phyloP scores from a whole-genome alignment of 2,113 vertebrate species.

The Odobenus rosmarus region DNA sequence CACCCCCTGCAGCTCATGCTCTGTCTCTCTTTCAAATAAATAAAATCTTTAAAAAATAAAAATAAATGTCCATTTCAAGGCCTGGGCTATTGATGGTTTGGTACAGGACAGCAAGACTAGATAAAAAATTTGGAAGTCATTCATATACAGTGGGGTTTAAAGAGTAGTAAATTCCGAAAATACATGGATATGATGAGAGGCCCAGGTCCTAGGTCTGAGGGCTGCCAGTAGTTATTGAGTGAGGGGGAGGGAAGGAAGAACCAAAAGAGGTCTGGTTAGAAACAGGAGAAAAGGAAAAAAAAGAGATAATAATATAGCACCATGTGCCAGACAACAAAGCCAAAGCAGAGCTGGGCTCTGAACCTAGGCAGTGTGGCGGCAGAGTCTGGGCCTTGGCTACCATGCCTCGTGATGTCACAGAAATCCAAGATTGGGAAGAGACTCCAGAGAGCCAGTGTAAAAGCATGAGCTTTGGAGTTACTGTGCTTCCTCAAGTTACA shows the following conservation, averaged over 20 bases:
- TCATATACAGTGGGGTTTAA: background rate
- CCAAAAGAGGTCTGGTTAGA: background rate
- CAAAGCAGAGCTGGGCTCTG: background rate
- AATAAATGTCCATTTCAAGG: background rate
- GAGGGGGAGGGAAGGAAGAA: background rate
- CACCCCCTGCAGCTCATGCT: background rate
- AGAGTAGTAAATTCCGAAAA: slow-evolving; percentile 5
- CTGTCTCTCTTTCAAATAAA: background rate
- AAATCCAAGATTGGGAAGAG: background rate
- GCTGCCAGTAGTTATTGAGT: background rate
- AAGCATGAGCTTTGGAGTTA: background rate
- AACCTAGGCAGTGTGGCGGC: background rate
- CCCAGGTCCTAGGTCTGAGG: background rate
- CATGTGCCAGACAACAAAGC: background rate
- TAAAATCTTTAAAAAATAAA: background rate
- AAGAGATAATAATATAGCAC: background rate
- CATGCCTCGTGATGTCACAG: background rate
- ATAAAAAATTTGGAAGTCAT: background rate
- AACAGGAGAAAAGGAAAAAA: background rate
- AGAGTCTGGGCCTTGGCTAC: background rate
- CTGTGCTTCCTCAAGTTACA: background rate
- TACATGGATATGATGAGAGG: background rate
- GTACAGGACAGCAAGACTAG: background rate
- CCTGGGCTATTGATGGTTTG: background rate
- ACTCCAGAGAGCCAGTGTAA: background rate